A percentile compares a stretch with the other conserved stretches of the same genome.
phyloP scores from a whole-genome alignment of 2,113 vertebrate genomes.

The Chaetura pelagica region DNA sequence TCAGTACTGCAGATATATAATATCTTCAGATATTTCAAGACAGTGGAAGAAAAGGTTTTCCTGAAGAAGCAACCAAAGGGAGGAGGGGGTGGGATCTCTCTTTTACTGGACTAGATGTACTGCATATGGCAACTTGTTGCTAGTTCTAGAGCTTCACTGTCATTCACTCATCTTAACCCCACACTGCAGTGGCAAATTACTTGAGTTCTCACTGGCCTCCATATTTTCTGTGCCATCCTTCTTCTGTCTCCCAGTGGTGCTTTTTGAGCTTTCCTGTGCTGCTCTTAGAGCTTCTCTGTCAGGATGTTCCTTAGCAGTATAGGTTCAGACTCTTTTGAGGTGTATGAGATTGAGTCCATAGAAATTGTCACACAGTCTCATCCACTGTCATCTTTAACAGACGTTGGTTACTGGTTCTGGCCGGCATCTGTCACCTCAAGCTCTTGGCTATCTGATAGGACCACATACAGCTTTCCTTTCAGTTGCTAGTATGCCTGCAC shows the following conservation, averaged over 20 bases:
- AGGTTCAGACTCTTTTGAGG: not conserved
- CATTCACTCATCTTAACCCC: not conserved
- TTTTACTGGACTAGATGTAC: not conserved
- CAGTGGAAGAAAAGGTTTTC: not conserved
- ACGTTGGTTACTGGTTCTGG: not conserved
- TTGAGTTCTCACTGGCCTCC: not conserved
- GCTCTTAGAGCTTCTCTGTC: not conserved
- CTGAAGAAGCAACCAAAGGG: not conserved
- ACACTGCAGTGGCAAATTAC: not conserved
- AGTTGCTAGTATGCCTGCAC: not conserved
- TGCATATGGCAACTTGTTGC: not conserved
- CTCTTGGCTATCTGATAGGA: not conserved
- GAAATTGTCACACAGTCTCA: not conserved
- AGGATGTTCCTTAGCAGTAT: not conserved
- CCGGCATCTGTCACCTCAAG: not conserved
- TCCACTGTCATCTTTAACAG: not conserved
- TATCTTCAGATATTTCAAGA: not conserved
- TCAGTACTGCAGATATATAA: not conserved
- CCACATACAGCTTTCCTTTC: not conserved
- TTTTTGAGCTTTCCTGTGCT: not conserved
- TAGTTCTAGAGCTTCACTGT: not conserved
- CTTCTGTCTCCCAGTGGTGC: not conserved
- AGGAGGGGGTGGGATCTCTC: not conserved
- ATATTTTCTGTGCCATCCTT: not conserved
- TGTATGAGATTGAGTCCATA: not conserved